Base-by-base conservation (phyloP, 2,113 vertebrate genomes). In the Hypomesus transpacificus region DNA sequence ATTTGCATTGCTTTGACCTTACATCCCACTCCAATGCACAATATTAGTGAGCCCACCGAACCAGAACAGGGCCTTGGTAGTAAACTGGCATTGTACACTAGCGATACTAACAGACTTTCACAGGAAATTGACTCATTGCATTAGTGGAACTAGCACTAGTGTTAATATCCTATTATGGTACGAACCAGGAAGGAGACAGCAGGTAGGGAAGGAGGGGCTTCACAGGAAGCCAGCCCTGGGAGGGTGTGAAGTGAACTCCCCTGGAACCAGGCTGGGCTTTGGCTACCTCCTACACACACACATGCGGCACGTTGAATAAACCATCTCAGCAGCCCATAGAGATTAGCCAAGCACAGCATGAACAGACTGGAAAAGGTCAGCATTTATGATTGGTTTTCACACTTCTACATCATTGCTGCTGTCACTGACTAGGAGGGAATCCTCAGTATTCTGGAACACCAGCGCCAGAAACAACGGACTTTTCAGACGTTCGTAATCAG, bases 361-460 rank as follows among this genome's bases (percentile, higher is more conserved):
- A 82, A 1, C 51, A 31, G 39, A 46, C 64, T 66, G 71, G 62
- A 74, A 83, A 89, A 89, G 86, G 87, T 88, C 87, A 87, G 57
- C 53, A 50, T 50, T 66, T 67, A 60, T 86, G 80, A 86, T 87
- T 82, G 78, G 76, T 80, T 84, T 56, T 85, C 77, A 83, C 87
- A 85, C 81, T 78, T 76, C 52, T 80, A 72, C 70, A 70, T 56
- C 74, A 64, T 39, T 75, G 69, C 84, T 86, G 82, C 77, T 80
- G 75, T 60, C 74, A 39, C 72, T 50, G 78, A 71, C 61, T 70
- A 76, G 72, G 68, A 56, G 7, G 51, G 69, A 82, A 71, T 77
- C 57, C 53, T 78, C 65, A 34, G 18, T 46, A 2, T 46, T 46
- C 39, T 46, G 39, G 8, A 46, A 46, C 11, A 46, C 8, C 39